Conservation (phyloP, 2,888 invertebrate species). For the Beris chalybata region DNA sequence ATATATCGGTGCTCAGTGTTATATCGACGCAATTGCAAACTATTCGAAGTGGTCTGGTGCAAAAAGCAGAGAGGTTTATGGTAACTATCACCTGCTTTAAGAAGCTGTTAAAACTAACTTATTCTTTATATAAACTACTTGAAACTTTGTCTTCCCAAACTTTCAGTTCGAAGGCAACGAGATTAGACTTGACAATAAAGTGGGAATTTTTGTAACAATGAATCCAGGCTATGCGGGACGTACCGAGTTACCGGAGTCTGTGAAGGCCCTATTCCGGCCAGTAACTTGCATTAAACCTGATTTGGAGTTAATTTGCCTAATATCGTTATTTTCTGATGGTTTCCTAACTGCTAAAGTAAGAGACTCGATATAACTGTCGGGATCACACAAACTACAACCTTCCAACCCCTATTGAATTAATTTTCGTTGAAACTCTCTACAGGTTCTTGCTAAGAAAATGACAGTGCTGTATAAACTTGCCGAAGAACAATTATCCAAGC, state of each 20-base stretch:
- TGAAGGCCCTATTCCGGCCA: slow-evolving; percentile 88
- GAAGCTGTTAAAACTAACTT: neutral
- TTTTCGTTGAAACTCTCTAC: slow-evolving; percentile 8
- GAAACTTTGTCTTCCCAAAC: neutral
- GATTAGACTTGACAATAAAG: slow-evolving; percentile 78
- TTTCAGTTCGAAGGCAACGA: slow-evolving; percentile 80
- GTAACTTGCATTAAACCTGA: slow-evolving; percentile 92
- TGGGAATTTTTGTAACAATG: slow-evolving; percentile 94
- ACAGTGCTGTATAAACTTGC: slow-evolving; percentile 87
- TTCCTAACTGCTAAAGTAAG: slow-evolving; percentile 82
- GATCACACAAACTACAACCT: slow-evolving; percentile 13
- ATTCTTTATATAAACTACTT: neutral
- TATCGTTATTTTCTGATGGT: slow-evolving; percentile 90
- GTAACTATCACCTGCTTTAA: slow-evolving; percentile 57
- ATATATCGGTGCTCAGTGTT: slow-evolving; percentile 88
- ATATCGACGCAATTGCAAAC: slow-evolving; percentile 91
- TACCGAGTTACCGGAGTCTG: slow-evolving; percentile 88
- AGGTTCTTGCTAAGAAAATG: slow-evolving; percentile 89
- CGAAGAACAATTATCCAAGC: slow-evolving; percentile 85
- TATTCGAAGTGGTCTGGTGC: slow-evolving; percentile 79
- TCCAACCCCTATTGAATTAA: neutral
- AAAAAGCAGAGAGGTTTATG: slow-evolving; percentile 73
- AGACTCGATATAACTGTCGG: slow-evolving; percentile 13
- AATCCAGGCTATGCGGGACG: slow-evolving; percentile 92
- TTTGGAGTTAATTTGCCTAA: slow-evolving; percentile 87